Base-by-base conservation (phyloP, 2,113 vertebrate genomes). In the Catharus bicknelli region DNA sequence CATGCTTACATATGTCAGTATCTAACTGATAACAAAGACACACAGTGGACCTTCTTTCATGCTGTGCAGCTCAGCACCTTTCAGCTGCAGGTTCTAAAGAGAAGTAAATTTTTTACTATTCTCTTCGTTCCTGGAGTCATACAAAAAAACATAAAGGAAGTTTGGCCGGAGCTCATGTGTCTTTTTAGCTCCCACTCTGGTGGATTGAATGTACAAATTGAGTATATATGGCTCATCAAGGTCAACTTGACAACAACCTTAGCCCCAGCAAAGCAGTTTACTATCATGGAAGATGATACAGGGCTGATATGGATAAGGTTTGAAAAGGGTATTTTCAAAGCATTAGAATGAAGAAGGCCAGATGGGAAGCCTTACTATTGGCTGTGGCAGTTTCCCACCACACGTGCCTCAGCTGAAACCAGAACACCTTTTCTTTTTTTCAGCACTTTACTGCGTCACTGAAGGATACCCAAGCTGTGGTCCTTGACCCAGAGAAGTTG, bases 131-230 rank as follows among this genome's bases (percentile, higher is more conserved):
- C 21, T 69, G 53, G 22, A 11, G 17, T 73, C 50, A 51, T 21
- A 30, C 3, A 10, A 82, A 90, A 59, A 79, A 73, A 87, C 6
- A 7, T 20, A 55, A 83, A 80, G 9, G 29, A 77, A n/a, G 18
- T 48, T 74, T 7, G 1, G 3, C 43, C 57, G 74, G 34, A 86
- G 7, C 11, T 72, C 11, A 36, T 1, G 0, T 16, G 51, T 17
- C 36, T 57, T 93, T 90, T 66, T 38, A 82, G 7, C 13, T 84
- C 30, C n/a, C 26, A 50, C 4, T 58, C 16, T 2, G 1, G 47
- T 62, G 51, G 40, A 76, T 70, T 50, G 57, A 45, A 90, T 61
- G 22, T 23, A 68, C n/a, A 68, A 48, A 69, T 42, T 66, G 42
- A 91, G 15, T 8, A 66, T 51, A 32, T 22, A 62, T 2, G 27